phyloP scores from a whole-genome alignment of 1,140 invertebrate genomes.

The Heliconius eleuchia region DNA sequence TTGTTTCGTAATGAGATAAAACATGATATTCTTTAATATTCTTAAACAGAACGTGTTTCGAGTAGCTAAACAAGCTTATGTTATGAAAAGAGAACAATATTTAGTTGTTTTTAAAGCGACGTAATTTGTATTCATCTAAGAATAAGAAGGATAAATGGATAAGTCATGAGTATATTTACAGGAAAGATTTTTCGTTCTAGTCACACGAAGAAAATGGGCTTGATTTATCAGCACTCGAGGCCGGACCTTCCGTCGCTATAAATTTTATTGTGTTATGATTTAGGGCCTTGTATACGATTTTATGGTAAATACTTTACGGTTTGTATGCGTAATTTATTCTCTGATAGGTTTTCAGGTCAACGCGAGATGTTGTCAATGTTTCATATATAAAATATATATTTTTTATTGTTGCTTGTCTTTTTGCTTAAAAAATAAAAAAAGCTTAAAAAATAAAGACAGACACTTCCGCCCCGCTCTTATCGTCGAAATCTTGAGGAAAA shows the following conservation, averaged over 20 bases:
- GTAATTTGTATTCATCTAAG: conserved; percentile 50
- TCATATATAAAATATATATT: not conserved
- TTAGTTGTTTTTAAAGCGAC: conserved; percentile 11
- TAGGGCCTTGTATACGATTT: conserved; percentile 74
- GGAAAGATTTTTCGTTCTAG: conserved; percentile 70
- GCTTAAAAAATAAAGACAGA: no score
- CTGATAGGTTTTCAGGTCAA: conserved; percentile 37
- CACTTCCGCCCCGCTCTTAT: no score
- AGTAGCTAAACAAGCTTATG: not conserved
- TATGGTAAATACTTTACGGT: conserved; percentile 79
- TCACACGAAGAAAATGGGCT: conserved; percentile 76
- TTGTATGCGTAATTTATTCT: conserved; percentile 69
- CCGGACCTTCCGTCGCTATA: conserved; percentile 78
- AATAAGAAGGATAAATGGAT: conserved; percentile 61
- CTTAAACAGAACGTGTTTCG: not conserved
- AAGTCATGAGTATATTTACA: conserved; percentile 65
- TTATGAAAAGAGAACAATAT: not conserved
- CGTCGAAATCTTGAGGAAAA: no score
- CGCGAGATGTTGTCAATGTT: conserved; percentile 52
- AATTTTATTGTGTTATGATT: conserved; percentile 81
- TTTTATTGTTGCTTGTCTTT: not conserved
- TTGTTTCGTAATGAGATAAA: not conserved
- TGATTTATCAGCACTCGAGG: conserved; percentile 79
- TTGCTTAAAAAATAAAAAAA: not conserved
- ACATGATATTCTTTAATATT: not conserved